A percentile compares a stretch with the other conserved stretches of the same genome.
phyloP scores from a whole-genome alignment of 2,113 vertebrate genomes.

The Psilopogon haemacephalus region DNA sequence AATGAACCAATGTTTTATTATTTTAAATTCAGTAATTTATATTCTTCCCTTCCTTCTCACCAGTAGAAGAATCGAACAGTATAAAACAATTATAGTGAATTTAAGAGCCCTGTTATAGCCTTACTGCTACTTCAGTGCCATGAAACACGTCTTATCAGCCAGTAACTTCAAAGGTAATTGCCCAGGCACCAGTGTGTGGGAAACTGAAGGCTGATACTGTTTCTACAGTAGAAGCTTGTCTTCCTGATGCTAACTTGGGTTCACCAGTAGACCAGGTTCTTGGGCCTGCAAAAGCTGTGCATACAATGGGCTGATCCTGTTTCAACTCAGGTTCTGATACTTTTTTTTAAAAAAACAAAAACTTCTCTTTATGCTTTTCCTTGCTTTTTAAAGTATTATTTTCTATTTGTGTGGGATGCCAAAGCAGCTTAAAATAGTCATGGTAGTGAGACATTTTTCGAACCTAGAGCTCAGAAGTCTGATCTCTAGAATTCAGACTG shows the following conservation, averaged over 20 bases:
- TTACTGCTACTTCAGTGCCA: background rate
- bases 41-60: background rate
- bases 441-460: background rate
- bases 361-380: background rate
- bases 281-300: background rate
- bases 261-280: background rate
- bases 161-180: conserved; percentile 18
- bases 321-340: background rate
- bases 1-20: background rate
- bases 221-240: background rate
- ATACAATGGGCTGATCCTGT: background rate
- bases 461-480: background rate
- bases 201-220: background rate
- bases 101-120: background rate
- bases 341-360: background rate
- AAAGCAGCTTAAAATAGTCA: background rate
- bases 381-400: background rate
- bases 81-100: background rate
- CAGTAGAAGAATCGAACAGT: background rate
- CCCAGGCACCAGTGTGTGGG: background rate
- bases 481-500: background rate
- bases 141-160: background rate
- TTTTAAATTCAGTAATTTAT: background rate
- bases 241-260: background rate
- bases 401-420: background rate